A percentile compares a stretch with the other conserved stretches of the same genome.
phyloP scores from a whole-genome alignment of 2,113 vertebrate species.

The Protobothrops mucrosquamatus region DNA sequence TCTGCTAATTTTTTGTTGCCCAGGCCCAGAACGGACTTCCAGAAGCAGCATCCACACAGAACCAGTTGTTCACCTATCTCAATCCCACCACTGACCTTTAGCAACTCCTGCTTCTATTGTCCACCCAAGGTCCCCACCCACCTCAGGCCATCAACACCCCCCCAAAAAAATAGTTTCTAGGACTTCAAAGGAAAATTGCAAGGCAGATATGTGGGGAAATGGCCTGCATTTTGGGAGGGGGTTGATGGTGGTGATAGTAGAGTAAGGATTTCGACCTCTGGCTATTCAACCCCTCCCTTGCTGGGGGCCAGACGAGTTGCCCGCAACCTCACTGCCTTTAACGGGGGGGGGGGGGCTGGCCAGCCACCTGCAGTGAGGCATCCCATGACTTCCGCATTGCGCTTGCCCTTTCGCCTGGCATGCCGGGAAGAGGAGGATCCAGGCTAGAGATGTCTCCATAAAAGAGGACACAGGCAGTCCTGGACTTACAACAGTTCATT shows the following conservation, averaged over 20 bases:
- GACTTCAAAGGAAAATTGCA: not conserved
- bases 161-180: not conserved
- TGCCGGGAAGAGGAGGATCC: not conserved
- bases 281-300: slow-evolving; percentile 32
- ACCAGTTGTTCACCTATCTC: too few relatives aligned
- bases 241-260: too few relatives aligned
- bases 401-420: not conserved
- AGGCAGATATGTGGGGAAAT: slow-evolving; percentile 31
- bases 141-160: not conserved
- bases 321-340: accelerated
- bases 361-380: not conserved
- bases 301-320: not conserved
- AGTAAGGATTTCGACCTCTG: too few relatives aligned
- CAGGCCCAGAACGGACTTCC: too few relatives aligned
- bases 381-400: too few relatives aligned
- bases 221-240: not conserved
- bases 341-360: not conserved
- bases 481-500: too few relatives aligned
- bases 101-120: not conserved
- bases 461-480: too few relatives aligned
- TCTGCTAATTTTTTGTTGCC: too few relatives aligned
- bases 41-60: too few relatives aligned
- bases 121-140: not conserved
- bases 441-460: not conserved
- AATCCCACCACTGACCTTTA: not conserved